These are phyloP conservation scores for Rousettus leschenaultii DNA, from an alignment of 2,113 vertebrate species.

Conservation along the genomic window DNA sequence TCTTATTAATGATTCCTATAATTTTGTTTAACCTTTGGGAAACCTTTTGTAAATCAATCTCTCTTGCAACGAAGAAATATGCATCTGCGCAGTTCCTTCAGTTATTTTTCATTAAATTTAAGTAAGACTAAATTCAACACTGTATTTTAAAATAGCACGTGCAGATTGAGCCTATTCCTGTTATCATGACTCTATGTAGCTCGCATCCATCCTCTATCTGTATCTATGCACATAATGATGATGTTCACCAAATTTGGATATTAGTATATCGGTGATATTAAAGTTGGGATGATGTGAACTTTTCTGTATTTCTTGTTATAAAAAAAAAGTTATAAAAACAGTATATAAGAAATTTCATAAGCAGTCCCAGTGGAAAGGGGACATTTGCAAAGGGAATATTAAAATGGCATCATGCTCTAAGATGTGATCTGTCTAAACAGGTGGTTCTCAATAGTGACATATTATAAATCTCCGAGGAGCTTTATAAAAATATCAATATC, in stretches of 20 bases:
- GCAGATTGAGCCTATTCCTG: background rate
- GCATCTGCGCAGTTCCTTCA: background rate
- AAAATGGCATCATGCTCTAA: constrained; percentile 20
- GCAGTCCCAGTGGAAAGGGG: background rate
- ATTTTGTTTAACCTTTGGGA: constrained; percentile 30
- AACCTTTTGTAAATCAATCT: background rate
- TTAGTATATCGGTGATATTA: background rate
- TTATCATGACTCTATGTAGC: background rate
- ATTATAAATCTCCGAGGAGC: background rate
- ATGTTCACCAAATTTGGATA: background rate
- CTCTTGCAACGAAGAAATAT: background rate
- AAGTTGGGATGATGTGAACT: background rate
- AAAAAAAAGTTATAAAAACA: background rate
- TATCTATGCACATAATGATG: background rate
- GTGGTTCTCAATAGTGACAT: background rate
- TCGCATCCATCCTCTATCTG: background rate
- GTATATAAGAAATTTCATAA: background rate
- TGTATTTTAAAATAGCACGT: background rate
- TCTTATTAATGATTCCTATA: background rate
- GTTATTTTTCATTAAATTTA: background rate
- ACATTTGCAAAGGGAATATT: background rate
- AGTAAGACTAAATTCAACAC: background rate
- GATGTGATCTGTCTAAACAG: constrained; percentile 10
- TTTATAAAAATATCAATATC: constrained; percentile 42
- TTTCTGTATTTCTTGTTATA: background rate